Evolutionary conservation across 1,140 invertebrate genomes (phyloP).

Genomic region (Drosophila parabipectinata): DNA sequence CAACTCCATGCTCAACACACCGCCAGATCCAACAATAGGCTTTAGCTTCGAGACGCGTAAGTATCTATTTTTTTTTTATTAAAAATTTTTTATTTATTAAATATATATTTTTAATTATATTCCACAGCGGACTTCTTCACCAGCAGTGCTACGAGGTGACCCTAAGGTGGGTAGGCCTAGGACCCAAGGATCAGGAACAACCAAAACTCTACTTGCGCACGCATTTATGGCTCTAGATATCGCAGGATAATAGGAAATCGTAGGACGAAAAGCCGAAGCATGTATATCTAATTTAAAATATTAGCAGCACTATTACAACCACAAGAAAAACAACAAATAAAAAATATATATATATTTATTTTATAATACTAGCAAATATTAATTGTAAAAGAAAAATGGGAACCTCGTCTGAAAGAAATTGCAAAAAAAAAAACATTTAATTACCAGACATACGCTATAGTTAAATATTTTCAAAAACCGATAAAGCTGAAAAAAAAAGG

Average conservation of each 20-base stretch:
- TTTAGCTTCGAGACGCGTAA: slow-evolving; percentile 82
- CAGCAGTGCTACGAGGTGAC: slow-evolving; percentile 80
- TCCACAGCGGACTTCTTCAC: slow-evolving; percentile 73
- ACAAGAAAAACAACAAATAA: slow-evolving; percentile 43
- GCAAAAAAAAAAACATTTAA: slow-evolving; percentile 27
- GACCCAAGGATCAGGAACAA: slow-evolving; percentile 26
- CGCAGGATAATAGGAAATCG: slow-evolving; percentile 35
- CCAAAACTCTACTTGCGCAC: slow-evolving; percentile 52
- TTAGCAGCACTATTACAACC: slow-evolving; percentile 66
- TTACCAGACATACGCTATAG: slow-evolving; percentile 66
- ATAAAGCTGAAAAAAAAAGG: slow-evolving; percentile 30
- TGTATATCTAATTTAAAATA: slow-evolving; percentile 64
- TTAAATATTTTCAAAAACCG: slow-evolving; percentile 72
- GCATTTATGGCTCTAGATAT: slow-evolving; percentile 70
- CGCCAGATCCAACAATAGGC: slow-evolving; percentile 77
- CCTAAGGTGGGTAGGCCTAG: slow-evolving; percentile 58
- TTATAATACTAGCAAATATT: slow-evolving; percentile 79
- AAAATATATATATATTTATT: slow-evolving; percentile 70
- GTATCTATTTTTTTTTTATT: slow-evolving; percentile 17
- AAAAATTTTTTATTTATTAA: no score
- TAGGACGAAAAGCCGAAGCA: slow-evolving; percentile 41
- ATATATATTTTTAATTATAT: background rate
- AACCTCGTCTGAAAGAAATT: slow-evolving; percentile 61
- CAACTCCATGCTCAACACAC: slow-evolving; percentile 74
- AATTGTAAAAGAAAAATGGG: slow-evolving; percentile 69